Evolutionary conservation across 2,888 invertebrate species (phyloP).

Genomic region (Odontomyia ornata): DNA sequence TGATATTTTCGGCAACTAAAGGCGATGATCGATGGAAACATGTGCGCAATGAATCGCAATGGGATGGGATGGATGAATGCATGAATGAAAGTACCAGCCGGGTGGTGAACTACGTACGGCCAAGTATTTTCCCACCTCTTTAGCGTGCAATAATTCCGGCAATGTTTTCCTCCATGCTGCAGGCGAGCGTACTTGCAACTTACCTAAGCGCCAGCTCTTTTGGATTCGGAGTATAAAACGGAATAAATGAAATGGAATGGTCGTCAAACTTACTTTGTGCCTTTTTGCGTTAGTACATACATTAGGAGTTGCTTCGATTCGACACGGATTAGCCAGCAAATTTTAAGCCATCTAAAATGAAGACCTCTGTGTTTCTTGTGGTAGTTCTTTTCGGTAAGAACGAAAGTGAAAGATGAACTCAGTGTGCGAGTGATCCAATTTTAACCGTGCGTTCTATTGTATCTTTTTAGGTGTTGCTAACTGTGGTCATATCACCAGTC

Average conservation of each 20-base stretch:
- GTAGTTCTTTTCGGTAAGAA: slow-evolving; percentile 35
- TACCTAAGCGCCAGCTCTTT: slow-evolving; percentile 32
- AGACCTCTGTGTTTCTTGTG: slow-evolving; percentile 32
- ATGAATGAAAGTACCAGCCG: slow-evolving; percentile 5
- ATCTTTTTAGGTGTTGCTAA: slow-evolving; percentile 17
- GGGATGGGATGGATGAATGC: slow-evolving; percentile 13
- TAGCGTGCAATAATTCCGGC: slow-evolving; percentile 30
- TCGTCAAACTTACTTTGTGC: slow-evolving; percentile 24
- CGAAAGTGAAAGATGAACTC: background rate
- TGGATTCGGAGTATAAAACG: slow-evolving; percentile 38
- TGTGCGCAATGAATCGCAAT: background rate
- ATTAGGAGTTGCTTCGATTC: background rate
- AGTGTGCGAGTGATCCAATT: no score
- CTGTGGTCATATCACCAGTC: slow-evolving; percentile 36
- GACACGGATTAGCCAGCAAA: background rate
- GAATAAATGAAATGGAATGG: slow-evolving; percentile 24
- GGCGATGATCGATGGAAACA: background rate
- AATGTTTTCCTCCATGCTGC: background rate
- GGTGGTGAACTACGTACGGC: background rate
- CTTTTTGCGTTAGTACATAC: slow-evolving; percentile 30
- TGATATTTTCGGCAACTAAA: slow-evolving; percentile 23
- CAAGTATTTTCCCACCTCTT: slow-evolving; percentile 22
- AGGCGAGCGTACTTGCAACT: slow-evolving; percentile 18
- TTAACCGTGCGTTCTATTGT: background rate
- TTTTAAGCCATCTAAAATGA: background rate